Evolutionary conservation across 2,797 vertebrate genomes (phyloP).

Genomic region (Parotocinclus haroldoi): DNA sequence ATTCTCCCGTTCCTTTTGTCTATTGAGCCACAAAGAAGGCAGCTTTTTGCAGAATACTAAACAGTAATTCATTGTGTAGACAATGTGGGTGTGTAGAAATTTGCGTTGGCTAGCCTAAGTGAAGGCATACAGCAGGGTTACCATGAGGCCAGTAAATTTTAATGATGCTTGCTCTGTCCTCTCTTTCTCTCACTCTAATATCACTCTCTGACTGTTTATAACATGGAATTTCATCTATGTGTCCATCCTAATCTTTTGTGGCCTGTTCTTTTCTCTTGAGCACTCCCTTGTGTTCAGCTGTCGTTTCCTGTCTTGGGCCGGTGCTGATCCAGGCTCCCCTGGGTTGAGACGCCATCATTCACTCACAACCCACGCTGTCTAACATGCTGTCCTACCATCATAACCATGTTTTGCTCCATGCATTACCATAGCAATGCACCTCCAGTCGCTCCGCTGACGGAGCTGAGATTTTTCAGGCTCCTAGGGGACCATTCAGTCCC

Average conservation of each 20-base stretch:
- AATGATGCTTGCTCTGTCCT: slow-evolving; percentile 28
- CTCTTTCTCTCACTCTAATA: slow-evolving; percentile 13
- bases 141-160: slow-evolving; percentile 34
- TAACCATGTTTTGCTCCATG: slow-evolving; percentile 27
- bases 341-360: not conserved
- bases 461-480: slow-evolving; percentile 31
- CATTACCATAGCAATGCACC: slow-evolving; percentile 51
- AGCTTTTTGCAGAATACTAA: slow-evolving; percentile 8
- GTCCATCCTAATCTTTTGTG: slow-evolving; percentile 1
- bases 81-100: slow-evolving; percentile 22
- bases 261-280: not conserved
- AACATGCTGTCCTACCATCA: slow-evolving; percentile 23
- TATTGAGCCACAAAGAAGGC: slow-evolving; percentile 5
- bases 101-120: slow-evolving; percentile 30
- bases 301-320: slow-evolving; percentile 13
- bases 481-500: slow-evolving; percentile 26
- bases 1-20: not conserved
- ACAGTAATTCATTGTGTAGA: slow-evolving; percentile 23
- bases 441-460: slow-evolving; percentile 34
- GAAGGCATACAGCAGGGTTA: slow-evolving; percentile 23
- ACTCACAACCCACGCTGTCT: slow-evolving; percentile 35
- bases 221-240: slow-evolving; percentile 18
- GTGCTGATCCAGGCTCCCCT: slow-evolving; percentile 15
- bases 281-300: slow-evolving; percentile 4
- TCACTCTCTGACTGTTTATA: slow-evolving; percentile 27